phyloP scores from a whole-genome alignment of 1,140 invertebrate genomes.

The Leptinotarsa undecemlineata region DNA sequence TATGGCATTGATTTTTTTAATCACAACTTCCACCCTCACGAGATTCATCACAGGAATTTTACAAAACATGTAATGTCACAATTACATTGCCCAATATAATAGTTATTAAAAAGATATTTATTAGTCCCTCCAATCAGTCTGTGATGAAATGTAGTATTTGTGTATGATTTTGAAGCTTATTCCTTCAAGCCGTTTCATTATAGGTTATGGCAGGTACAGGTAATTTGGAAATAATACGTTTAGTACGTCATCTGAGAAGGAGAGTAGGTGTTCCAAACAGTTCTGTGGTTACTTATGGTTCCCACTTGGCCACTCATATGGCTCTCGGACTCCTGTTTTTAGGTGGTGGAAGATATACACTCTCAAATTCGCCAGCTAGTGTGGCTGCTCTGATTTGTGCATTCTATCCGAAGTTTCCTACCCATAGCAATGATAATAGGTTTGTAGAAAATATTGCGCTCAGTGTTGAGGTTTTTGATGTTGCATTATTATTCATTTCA shows the following conservation, averaged over 20 bases:
- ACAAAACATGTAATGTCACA: too few species aligned
- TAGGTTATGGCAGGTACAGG: constrained; percentile 93
- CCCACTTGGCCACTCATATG: constrained; percentile 93
- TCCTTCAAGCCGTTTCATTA: constrained; percentile 28
- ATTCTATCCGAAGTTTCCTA: constrained; percentile 96
- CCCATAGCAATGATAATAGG: constrained; percentile 94
- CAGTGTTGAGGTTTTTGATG: too few species aligned
- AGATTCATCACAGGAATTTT: too few species aligned
- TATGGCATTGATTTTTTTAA: too few species aligned
- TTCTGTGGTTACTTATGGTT: constrained; percentile 82
- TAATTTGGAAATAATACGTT: constrained; percentile 81
- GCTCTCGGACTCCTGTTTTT: constrained; percentile 90
- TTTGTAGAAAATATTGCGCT: constrained; percentile 46
- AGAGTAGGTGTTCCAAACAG: constrained; percentile 67
- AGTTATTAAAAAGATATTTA: too few species aligned
- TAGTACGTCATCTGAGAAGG: constrained; percentile 82
- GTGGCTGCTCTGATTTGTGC: constrained; percentile 89
- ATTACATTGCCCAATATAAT: too few species aligned
- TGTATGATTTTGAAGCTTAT: too few species aligned
- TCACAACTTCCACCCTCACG: too few species aligned
- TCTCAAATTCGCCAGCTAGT: constrained; percentile 80
- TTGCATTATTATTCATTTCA: constrained; percentile 46
- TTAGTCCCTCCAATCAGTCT: too few species aligned
- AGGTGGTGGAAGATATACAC: constrained; percentile 87
- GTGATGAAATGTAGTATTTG: too few species aligned